Conservation (phyloP, 1,140 invertebrate species). For the Euschistus heros region DNA sequence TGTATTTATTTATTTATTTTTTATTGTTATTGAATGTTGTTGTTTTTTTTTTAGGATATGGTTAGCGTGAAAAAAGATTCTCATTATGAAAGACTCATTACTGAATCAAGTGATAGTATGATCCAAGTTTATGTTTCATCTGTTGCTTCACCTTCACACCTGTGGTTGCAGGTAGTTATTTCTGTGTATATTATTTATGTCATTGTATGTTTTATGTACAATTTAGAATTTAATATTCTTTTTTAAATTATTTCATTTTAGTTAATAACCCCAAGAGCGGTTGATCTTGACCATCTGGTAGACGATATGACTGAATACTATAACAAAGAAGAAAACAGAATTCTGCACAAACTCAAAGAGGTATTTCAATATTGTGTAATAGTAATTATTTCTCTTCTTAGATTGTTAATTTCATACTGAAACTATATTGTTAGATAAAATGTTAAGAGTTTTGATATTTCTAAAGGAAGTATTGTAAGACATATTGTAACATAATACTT, state of each 20-base stretch:
- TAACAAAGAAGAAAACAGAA: constrained; percentile 45
- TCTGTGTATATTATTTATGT: too few relatives aligned
- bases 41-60: background rate
- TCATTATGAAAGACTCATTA: constrained; percentile 24
- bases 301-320: constrained; percentile 71
- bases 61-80: background rate
- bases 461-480: too few relatives aligned
- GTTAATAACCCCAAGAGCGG: constrained; percentile 49
- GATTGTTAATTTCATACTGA: too few relatives aligned
- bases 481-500: too few relatives aligned
- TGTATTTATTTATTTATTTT: background rate
- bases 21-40: background rate
- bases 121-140: constrained; percentile 75
- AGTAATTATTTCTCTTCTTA: too few relatives aligned
- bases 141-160: constrained; percentile 60
- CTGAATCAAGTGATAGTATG: constrained; percentile 38
- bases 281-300: constrained; percentile 59
- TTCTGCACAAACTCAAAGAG: constrained; percentile 42
- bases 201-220: too few relatives aligned
- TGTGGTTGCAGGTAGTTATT: constrained; percentile 65
- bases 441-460: too few relatives aligned
- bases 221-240: background rate
- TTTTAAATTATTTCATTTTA: constrained; percentile 32
- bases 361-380: constrained; percentile 31
- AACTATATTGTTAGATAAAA: too few relatives aligned